Conservation (phyloP, 2,113 vertebrate species). For the Charadrius vociferus region DNA sequence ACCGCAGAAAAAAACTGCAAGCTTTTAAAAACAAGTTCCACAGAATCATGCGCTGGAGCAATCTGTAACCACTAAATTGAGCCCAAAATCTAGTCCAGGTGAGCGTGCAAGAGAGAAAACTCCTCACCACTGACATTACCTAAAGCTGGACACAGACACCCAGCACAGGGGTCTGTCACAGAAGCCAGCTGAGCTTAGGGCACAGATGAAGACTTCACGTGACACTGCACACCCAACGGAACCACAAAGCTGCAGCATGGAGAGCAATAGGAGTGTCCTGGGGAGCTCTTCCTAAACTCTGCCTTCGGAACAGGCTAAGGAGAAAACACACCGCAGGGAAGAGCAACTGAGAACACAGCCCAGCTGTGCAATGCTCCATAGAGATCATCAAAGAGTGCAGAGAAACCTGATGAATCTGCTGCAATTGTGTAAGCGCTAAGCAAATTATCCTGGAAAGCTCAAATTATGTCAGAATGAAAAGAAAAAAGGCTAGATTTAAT, state of each 20-base stretch:
- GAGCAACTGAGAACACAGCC: background rate
- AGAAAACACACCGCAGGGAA: background rate
- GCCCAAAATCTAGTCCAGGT: background rate
- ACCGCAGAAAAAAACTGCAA: background rate
- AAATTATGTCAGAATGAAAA: background rate
- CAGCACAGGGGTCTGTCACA: background rate
- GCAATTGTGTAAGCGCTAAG: background rate
- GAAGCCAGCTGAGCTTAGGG: background rate
- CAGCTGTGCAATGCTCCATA: background rate
- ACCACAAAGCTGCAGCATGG: accelerated
- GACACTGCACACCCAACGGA: background rate
- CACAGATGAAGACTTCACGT: background rate
- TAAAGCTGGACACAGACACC: background rate
- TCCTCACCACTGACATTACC: background rate
- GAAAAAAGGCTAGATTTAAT: background rate
- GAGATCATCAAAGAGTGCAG: background rate
- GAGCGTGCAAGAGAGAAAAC: background rate
- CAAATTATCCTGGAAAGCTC: background rate
- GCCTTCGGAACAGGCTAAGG: background rate
- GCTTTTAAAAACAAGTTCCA: background rate
- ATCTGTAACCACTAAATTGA: background rate
- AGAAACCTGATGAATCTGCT: background rate
- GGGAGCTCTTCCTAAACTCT: background rate
- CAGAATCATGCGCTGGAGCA: background rate
- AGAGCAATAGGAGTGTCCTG: background rate